Evolutionary conservation across 2,797 vertebrate genomes (phyloP).

Genomic region (Valencia hispanica): DNA sequence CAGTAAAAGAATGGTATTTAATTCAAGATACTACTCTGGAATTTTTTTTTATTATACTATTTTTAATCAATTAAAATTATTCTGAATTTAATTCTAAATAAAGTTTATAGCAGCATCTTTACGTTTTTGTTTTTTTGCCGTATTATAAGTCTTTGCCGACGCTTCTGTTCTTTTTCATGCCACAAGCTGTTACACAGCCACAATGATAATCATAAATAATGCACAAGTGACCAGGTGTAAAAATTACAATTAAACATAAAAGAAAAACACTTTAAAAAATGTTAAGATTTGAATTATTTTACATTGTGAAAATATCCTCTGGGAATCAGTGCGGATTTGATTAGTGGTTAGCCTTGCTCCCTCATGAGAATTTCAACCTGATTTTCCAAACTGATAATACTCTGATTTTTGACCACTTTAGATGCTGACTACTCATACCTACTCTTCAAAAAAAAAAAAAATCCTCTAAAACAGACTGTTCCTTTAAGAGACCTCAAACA

Average conservation of each 20-base stretch:
- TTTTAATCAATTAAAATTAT: not conserved
- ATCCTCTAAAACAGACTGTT: not conserved
- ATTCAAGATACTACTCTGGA: not conserved
- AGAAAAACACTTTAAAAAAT: not conserved
- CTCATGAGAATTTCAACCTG: not conserved
- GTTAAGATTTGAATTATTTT: not conserved
- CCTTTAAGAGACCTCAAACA: constrained; percentile 70
- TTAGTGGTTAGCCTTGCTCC: not conserved
- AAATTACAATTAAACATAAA: not conserved
- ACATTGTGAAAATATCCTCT: not conserved
- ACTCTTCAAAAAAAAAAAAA: not conserved
- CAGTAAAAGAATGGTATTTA: not conserved
- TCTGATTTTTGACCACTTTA: not conserved
- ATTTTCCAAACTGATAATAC: not conserved
- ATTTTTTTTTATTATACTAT: not conserved
- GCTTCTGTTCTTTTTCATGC: not conserved
- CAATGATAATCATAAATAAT: too few relatives aligned
- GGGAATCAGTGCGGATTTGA: not conserved
- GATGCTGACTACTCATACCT: not conserved
- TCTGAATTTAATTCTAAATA: not conserved
- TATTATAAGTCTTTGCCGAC: not conserved
- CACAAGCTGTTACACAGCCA: not conserved
- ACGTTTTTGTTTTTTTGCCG: not conserved
- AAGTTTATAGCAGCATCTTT: not conserved
- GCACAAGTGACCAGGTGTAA: not conserved